Evolutionary conservation across 2,888 invertebrate genomes (phyloP), one percentile per base, ranked within the genome.

Genomic region (Eledone cirrhosa): DNA sequence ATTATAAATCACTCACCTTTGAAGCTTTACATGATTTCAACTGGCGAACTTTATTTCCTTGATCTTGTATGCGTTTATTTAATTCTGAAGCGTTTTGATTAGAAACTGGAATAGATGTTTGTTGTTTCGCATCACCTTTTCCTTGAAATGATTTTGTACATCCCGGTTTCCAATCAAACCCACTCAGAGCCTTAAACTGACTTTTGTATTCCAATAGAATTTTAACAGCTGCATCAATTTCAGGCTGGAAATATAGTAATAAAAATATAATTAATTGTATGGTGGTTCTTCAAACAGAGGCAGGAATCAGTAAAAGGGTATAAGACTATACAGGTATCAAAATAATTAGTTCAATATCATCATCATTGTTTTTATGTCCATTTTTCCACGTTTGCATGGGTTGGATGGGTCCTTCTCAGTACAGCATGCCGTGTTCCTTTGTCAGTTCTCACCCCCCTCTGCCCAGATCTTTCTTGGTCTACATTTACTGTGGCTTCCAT

Each of bases 131-230:
- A 27, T 77, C 79, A 27, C 77, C 77, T 8, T 72, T 76, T 24
- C 78, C 59, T 33, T 33, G 22, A 41, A 41, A 41, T 11, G 22
- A n/a, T 22, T 31, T 31, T 27, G 63, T 63, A 27, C 41, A 27
- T 65, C 29, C 81, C 14, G 85, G 84, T 84, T 92, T 93, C 94
- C 94, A 94, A 79, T 94, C 94, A 84, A 92, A 86, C 0, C 94
- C 95, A n/a, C 94, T 94, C n/a, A 91, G 88, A 16, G 92, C 90
- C 90, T 96, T 96, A 90, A 94, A 97, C 81, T 95, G 93, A 0
- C 93, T 92, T 91, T 97, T 97, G 1, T 96, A 89, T 13, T 92
- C 92, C 24, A 96, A 88, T 0, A 96, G 90, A 63, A 84, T 85
- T 84, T 93, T 92, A 0, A 94, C 93, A 83, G 92, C 93, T 41